phyloP scores from a whole-genome alignment of 2,113 vertebrate species.

The Nyctereutes procyonoides region DNA sequence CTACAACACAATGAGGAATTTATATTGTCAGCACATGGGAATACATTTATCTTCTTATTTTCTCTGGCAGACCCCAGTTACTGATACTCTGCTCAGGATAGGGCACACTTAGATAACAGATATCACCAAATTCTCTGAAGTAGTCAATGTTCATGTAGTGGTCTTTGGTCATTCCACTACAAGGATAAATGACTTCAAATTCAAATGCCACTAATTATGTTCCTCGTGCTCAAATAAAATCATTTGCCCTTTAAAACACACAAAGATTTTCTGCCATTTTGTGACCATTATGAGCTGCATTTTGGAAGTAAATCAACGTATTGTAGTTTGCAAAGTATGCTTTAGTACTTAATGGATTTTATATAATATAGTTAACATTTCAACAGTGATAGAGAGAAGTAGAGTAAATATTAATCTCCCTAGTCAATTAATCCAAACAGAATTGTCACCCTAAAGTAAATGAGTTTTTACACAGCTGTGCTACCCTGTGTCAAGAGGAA shows the following conservation, averaged over 20 bases:
- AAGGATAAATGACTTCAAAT: slow-evolving; percentile 23
- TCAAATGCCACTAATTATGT: not conserved
- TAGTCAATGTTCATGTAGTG: not conserved
- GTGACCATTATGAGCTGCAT: not conserved
- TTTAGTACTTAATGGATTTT: slow-evolving; percentile 76
- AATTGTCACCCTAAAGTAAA: slow-evolving; percentile 79
- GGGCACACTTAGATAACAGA: not conserved
- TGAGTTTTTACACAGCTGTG: slow-evolving; percentile 74
- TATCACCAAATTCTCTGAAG: not conserved
- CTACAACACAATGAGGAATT: not conserved
- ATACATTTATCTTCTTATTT: not conserved
- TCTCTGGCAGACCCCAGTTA: not conserved
- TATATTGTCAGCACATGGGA: not conserved
- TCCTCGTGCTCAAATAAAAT: slow-evolving; percentile 57
- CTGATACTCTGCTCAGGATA: not conserved
- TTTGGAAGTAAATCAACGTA: slow-evolving; percentile 53
- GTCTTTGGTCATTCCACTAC: not conserved
- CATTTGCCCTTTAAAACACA: slow-evolving; percentile 63
- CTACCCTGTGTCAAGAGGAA: slow-evolving; percentile 73
- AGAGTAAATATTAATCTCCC: slow-evolving; percentile 84
- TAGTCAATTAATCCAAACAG: slow-evolving; percentile 80
- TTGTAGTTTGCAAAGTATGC: slow-evolving; percentile 67
- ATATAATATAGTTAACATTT: slow-evolving; percentile 75
- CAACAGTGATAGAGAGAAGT: slow-evolving; percentile 67
- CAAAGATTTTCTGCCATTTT: slow-evolving; percentile 29